phyloP scores from a whole-genome alignment of 2,888 invertebrate species.

The Leucozona laternaria region DNA sequence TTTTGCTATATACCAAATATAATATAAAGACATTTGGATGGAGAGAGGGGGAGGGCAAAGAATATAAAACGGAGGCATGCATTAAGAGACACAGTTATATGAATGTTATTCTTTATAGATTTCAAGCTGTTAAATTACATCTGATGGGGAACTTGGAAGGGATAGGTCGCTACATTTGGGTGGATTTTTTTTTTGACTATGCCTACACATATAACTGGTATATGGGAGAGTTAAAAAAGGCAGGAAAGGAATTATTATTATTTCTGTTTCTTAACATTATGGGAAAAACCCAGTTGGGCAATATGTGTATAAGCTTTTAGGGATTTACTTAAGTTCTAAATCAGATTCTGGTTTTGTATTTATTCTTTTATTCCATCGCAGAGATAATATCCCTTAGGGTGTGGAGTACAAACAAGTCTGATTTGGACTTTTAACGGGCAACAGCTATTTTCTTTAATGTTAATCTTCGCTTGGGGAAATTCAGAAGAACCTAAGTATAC shows the following conservation, averaged over 20 bases:
- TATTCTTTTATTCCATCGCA: conserved; percentile 33
- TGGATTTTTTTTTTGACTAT: not conserved
- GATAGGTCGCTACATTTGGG: not conserved
- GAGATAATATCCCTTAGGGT: not conserved
- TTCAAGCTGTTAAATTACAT: conserved; percentile 12
- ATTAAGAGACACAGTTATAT: conserved; percentile 49
- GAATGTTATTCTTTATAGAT: conserved; percentile 56
- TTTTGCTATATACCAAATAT: not conserved
- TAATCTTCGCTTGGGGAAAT: too few species aligned
- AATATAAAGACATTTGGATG: not conserved
- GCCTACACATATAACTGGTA: not conserved
- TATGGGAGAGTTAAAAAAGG: not conserved
- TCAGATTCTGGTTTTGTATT: conserved; percentile 64
- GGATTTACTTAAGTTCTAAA: conserved; percentile 45
- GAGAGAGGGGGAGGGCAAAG: not conserved
- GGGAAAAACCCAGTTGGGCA: conserved; percentile 63
- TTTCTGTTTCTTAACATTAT: conserved; percentile 26
- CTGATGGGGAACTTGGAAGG: not conserved
- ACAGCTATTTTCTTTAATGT: not conserved
- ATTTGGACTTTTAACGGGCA: not conserved
- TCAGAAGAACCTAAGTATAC: too few species aligned
- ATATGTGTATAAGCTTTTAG: conserved; percentile 26
- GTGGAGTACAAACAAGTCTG: not conserved
- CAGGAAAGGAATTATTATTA: not conserved
- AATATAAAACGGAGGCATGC: conserved; percentile 53